These are phyloP conservation scores for Thera obeliscata DNA, from an alignment of 2,888 invertebrate genomes.

Conservation along the genomic window DNA sequence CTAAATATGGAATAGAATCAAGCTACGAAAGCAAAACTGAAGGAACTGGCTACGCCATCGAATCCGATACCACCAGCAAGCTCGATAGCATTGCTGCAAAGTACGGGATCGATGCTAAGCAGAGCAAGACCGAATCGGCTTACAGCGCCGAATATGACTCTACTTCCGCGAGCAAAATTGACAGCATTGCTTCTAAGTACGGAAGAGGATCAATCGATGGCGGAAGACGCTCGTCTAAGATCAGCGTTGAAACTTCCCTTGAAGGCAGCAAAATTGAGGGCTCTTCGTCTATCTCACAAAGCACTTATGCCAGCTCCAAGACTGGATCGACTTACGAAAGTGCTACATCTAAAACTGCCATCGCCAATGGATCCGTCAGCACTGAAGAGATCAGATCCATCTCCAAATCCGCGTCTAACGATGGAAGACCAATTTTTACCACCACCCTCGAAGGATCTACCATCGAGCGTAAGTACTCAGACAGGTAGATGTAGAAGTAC, in stretches of 20 bases:
- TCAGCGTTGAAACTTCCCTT: constrained; percentile 54
- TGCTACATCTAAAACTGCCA: constrained; percentile 62
- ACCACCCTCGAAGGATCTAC: constrained; percentile 90
- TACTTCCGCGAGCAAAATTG: constrained; percentile 49
- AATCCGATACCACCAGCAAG: constrained; percentile 58
- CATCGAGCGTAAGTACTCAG: constrained; percentile 90
- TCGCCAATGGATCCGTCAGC: constrained; percentile 67
- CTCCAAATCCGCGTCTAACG: constrained; percentile 65
- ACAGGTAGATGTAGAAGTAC: constrained; percentile 42
- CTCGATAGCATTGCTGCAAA: constrained; percentile 66
- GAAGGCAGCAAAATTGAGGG: constrained; percentile 61
- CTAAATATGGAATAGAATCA: constrained; percentile 58
- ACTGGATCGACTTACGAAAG: constrained; percentile 65
- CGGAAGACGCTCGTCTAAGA: constrained; percentile 53
- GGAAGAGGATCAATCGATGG: constrained; percentile 43
- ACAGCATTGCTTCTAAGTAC: constrained; percentile 56
- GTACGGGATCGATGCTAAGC: constrained; percentile 65
- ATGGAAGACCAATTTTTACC: constrained; percentile 88
- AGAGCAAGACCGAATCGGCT: constrained; percentile 60
- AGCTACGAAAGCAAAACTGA: constrained; percentile 52
- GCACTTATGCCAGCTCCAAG: constrained; percentile 61
- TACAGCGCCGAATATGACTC: constrained; percentile 43
- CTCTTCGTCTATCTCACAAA: constrained; percentile 61
- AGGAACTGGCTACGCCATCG: constrained; percentile 49
- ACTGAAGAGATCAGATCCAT: constrained; percentile 56